A percentile compares a stretch with the other conserved stretches of the same genome.
These are phyloP conservation scores for Aromia moschata DNA, from an alignment of 2,888 invertebrate species.

Conservation along the genomic window DNA sequence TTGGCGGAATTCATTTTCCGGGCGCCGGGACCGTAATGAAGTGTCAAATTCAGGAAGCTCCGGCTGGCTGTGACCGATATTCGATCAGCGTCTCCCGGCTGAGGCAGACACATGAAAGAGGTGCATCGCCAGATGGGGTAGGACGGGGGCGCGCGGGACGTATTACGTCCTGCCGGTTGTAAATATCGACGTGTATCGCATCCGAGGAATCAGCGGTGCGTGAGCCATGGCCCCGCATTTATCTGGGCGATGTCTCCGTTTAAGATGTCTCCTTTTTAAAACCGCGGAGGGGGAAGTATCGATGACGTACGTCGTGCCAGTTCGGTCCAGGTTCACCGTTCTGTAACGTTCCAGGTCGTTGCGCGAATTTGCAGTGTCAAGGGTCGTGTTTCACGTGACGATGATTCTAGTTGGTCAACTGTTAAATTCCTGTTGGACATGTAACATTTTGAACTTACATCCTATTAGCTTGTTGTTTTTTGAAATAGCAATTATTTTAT, in stretches of 20 bases:
- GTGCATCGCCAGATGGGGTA: constrained; percentile 15
- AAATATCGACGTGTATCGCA: constrained; percentile 15
- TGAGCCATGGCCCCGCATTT: constrained; percentile 11
- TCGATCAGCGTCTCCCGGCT: constrained; percentile 9
- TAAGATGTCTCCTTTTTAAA: constrained; percentile 2
- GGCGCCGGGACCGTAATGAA: constrained; percentile 25
- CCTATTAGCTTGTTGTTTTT: too few relatives aligned
- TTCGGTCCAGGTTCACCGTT: too few relatives aligned
- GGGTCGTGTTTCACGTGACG: too few relatives aligned
- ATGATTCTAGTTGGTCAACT: too few relatives aligned
- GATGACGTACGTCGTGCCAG: not conserved
- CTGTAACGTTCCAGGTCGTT: too few relatives aligned
- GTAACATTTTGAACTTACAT: too few relatives aligned
- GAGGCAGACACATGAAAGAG: constrained; percentile 10
- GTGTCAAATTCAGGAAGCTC: constrained; percentile 29
- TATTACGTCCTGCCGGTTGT: constrained; percentile 26
- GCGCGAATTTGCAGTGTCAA: too few relatives aligned
- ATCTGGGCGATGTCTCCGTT: constrained; percentile 13
- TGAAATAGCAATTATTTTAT: too few relatives aligned
- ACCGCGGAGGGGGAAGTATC: not conserved
- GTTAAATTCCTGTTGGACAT: too few relatives aligned
- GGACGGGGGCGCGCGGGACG: constrained; percentile 21
- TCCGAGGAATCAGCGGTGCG: not conserved
- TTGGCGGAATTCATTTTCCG: constrained; percentile 25
- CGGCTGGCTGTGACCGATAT: constrained; percentile 25